Base-by-base conservation (phyloP, 2,113 vertebrate genomes). In the Centropus unirufus region DNA sequence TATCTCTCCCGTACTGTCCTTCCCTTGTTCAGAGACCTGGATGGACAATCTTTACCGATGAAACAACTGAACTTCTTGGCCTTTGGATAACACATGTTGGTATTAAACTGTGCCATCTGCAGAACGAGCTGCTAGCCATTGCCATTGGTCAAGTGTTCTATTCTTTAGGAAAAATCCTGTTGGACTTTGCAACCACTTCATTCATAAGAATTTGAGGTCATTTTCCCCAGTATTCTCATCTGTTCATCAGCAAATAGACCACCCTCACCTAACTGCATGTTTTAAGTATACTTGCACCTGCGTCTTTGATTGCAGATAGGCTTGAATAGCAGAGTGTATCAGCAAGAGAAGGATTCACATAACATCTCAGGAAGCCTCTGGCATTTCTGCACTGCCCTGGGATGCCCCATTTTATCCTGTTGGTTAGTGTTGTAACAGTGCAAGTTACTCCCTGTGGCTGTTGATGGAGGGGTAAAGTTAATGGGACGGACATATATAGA, bases 281-380 rank as follows among this genome's bases (percentile, higher is more conserved):
- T 73, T 64, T 6, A 57, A 30, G 7, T 57, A 5, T 34, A 14
- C 83, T 80, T 89, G 12, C 32, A 16, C 17, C n/a, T 82, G 14
- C 47, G 34, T 44, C 63, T 40, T 44, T 34, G 14, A n/a, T 40
- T 44, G 2, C 46, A 12, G n/a, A 6, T 69, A 16, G 18, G 11
- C 74, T 87, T 66, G 55, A 40, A 5, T 20, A 3, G 21, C 36
- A 26, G 39, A 90, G 8, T 0, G 0, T 18, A 15, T 34, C 8
- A 5, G 18, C 39, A 51, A 22, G 70, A 40, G 62, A 88, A 69
- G 22, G 32, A 34, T 36, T 63, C n/a, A n/a, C n/a, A 36, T 63
- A 62, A 13, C 21, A 17, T 46, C n/a, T 46, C 24, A 34, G 47
- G 74, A 52, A 81, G 29, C 16, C 19, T 64, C 23, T 61, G 32